Base-by-base conservation (phyloP, 1,140 invertebrate species). In the Hyles euphorbiae region DNA sequence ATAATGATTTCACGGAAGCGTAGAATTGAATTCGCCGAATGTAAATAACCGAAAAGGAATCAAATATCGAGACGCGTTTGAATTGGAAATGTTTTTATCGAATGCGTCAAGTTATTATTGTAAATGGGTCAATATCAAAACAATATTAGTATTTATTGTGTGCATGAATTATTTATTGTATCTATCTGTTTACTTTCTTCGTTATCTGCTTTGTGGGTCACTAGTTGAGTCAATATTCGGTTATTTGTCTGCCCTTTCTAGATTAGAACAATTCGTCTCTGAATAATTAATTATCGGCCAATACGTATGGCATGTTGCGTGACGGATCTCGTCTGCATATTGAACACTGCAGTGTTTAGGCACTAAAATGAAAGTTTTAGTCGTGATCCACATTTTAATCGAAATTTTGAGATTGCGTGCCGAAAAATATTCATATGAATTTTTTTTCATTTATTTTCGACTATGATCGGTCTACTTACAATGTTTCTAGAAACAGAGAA, bases 111-210 rank as follows among this genome's bases (percentile, higher is more conserved):
- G 54, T 54, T 63, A 58, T 58, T n/a, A 34, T 46, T 50, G 52
- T 73, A 82, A 76, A 73, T 62, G 70, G 80, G 81, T 83, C 83
- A 82, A 81, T 82, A 82, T 74, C 72, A 78, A 75, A 82, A 82
- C 75, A 80, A 80, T 69, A 72, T 79, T 75, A 70, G 62, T 75
- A 73, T 79, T 75, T 77, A 71, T 81, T 79, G 72, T 65, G 71
- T 68, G 65, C 58, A 83, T 84, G 76, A 79, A 83, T 85, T 76
- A 87, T 85, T 85, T 83, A 83, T 85, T 76, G 73, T 58, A 60
- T 66, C 65, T 68, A 60, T 71, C 61, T 74, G 74, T 88, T 86
- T 83, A 81, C 79, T 85, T 88, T 85, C 83, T 74, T 77, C 65
- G 70, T 78, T 85, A 86, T 77, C 78, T 61, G 48, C 56, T 74